These are phyloP conservation scores for Agapostemon virescens DNA, from an alignment of 2,888 invertebrate genomes.

Conservation along the genomic window DNA sequence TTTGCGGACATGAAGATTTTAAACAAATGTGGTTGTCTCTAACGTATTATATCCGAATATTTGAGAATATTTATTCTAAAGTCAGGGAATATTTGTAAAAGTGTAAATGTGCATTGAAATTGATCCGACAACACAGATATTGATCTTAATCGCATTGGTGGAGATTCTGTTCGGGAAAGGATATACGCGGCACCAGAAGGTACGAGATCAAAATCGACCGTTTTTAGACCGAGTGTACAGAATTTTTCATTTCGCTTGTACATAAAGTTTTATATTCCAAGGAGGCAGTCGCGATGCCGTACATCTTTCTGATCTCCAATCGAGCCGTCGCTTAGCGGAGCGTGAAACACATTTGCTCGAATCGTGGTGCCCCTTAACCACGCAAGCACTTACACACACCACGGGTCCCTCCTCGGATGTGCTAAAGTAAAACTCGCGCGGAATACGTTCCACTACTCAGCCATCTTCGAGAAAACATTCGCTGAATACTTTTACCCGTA, in stretches of 20 bases:
- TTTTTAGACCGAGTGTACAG: conserved; percentile 47
- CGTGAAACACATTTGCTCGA: conserved; percentile 79
- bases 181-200: background rate
- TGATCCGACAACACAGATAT: too few species aligned
- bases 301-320: conserved; percentile 78
- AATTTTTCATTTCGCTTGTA: conserved; percentile 69
- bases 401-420: conserved; percentile 58
- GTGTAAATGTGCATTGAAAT: too few species aligned
- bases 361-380: conserved; percentile 72
- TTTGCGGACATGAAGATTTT: too few species aligned
- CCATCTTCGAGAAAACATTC: conserved; percentile 44
- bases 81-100: too few species aligned
- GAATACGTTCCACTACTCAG: conserved; percentile 47
- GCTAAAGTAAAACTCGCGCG: conserved; percentile 56
- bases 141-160: background rate
- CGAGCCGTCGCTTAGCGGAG: conserved; percentile 79
- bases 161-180: background rate
- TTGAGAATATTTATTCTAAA: too few species aligned
- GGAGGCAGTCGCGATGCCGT: conserved; percentile 64
- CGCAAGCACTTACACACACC: conserved; percentile 67
- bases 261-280: conserved; percentile 66
- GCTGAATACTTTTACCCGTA: conserved; percentile 40
- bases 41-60: too few species aligned
- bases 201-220: background rate
- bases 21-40: too few species aligned